Evolutionary conservation across 2,797 vertebrate species (phyloP).

Genomic region (Acanthurus tractus): DNA sequence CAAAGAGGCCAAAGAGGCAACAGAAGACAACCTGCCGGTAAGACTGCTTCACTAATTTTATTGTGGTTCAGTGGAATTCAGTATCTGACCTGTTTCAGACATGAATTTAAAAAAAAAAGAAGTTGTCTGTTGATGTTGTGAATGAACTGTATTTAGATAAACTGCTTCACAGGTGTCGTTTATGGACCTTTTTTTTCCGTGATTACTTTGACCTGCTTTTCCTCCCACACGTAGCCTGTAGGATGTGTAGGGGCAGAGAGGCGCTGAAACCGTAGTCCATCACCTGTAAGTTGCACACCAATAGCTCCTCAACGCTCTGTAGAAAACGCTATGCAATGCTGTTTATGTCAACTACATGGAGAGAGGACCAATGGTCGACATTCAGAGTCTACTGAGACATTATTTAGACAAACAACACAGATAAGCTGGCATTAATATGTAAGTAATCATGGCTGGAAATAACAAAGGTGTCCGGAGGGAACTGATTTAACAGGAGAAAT

Average conservation of each 20-base stretch:
- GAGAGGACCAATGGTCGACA: conserved; percentile 4
- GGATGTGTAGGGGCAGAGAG: conserved; percentile 93
- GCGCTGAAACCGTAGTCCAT: conserved; percentile 92
- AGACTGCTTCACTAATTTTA: conserved; percentile 80
- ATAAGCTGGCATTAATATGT: conserved; percentile 1
- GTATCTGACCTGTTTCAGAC: conserved; percentile 50
- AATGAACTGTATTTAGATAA: conserved; percentile 52
- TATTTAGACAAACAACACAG: not conserved
- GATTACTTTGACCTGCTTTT: conserved; percentile 92
- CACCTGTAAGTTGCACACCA: conserved; percentile 92
- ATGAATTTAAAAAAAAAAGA: conserved; percentile 34
- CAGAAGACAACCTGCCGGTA: conserved; percentile 71
- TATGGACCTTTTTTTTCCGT: conserved; percentile 70
- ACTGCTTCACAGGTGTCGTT: conserved; percentile 81
- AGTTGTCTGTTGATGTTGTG: conserved; percentile 47
- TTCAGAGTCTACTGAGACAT: conserved; percentile 11
- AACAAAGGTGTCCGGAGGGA: too few relatives aligned
- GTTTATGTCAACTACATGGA: conserved; percentile 14
- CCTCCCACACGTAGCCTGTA: conserved; percentile 91
- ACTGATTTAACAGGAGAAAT: not conserved
- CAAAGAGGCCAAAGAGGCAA: conserved; percentile 49
- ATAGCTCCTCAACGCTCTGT: conserved; percentile 80
- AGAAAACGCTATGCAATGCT: conserved; percentile 33
- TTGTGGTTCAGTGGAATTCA: conserved; percentile 70
- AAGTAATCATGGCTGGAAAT: not conserved